Evolutionary conservation across 2,113 vertebrate genomes (phyloP).

Genomic region (Sceloporus tristichus): DNA sequence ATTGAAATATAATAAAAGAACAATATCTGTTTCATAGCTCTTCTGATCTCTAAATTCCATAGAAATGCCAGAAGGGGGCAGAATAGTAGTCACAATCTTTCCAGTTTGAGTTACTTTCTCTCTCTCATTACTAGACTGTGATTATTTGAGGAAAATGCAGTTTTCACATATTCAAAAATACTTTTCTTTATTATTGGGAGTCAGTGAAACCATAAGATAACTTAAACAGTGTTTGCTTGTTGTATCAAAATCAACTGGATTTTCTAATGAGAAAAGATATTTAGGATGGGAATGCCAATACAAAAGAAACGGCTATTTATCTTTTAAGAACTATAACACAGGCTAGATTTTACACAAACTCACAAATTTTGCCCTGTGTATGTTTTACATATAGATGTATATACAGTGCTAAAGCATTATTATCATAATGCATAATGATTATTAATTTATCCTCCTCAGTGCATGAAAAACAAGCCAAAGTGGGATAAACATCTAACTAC

Average conservation of each 20-base stretch:
- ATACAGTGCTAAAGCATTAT: too few species aligned
- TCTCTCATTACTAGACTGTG: not conserved
- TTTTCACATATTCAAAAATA: not conserved
- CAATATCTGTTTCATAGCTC: not conserved
- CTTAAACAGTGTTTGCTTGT: not conserved
- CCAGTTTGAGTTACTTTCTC: not conserved
- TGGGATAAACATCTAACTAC: too few species aligned
- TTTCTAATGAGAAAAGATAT: not conserved
- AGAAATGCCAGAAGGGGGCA: not conserved
- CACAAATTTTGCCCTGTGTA: too few species aligned
- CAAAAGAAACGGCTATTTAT: too few species aligned
- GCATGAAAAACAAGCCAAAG: not conserved
- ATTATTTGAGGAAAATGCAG: too few species aligned
- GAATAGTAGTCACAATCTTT: not conserved
- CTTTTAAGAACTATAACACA: too few species aligned
- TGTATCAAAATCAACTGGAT: not conserved
- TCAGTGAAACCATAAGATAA: not conserved
- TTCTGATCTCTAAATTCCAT: not conserved
- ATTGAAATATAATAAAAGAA: not conserved
- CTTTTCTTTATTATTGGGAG: not conserved
- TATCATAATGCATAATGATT: too few species aligned
- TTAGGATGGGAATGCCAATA: not conserved
- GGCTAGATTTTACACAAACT: too few species aligned
- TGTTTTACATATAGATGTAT: too few species aligned
- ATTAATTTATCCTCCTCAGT: too few species aligned